Conservation (phyloP, 2,888 invertebrate species). For the Cistogaster globosa region DNA sequence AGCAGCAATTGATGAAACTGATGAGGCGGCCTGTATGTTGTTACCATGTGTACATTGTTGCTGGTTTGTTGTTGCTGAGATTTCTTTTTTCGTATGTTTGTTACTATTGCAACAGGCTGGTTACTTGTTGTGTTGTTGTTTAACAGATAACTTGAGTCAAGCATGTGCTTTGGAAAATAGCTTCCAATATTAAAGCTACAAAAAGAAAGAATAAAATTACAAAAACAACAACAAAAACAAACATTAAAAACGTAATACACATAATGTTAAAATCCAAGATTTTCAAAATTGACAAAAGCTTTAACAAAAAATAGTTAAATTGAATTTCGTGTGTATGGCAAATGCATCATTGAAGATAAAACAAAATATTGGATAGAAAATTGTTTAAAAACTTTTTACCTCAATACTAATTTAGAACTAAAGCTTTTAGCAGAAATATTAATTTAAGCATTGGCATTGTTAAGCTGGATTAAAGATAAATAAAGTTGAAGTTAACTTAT, state of each 20-base stretch:
- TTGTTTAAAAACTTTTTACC: constrained; percentile 42
- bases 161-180: constrained; percentile 60
- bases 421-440: constrained; percentile 59
- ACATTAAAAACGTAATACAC: constrained; percentile 63
- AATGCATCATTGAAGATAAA: constrained; percentile 58
- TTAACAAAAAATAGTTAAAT: constrained; percentile 66
- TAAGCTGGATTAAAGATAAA: constrained; percentile 32
- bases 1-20: constrained; percentile 68
- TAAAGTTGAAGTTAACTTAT: constrained; percentile 16
- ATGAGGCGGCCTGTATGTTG: constrained; percentile 48
- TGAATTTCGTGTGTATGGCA: constrained; percentile 68
- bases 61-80: constrained; percentile 49
- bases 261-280: constrained; percentile 67
- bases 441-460: constrained; percentile 39
- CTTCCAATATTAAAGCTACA: constrained; percentile 43
- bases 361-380: constrained; percentile 44
- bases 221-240: constrained; percentile 39
- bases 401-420: constrained; percentile 57
- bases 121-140: constrained; percentile 62
- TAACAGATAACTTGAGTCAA: constrained; percentile 73
- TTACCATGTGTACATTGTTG: too few species aligned
- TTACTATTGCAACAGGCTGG: constrained; percentile 62
- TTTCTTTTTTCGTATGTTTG: constrained; percentile 35
- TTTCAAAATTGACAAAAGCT: constrained; percentile 65
- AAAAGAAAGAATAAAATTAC: constrained; percentile 14